phyloP scores from a whole-genome alignment of 2,113 vertebrate genomes.

The Pogona vitticeps region DNA sequence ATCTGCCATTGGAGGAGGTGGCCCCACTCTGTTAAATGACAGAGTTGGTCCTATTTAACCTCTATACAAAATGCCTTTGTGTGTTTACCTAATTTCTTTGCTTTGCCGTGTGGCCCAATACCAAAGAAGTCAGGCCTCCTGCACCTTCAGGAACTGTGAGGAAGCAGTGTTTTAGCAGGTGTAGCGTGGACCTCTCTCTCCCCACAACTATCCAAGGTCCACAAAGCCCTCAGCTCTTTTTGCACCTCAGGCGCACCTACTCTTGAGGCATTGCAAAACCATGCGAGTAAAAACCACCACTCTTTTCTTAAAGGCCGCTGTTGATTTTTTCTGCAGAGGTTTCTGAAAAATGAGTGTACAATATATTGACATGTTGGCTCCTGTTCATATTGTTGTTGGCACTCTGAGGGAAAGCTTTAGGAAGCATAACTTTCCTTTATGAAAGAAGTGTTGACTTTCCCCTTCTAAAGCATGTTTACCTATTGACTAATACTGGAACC shows the following conservation, averaged over 20 bases:
- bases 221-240: neutral
- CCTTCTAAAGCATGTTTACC: slow-evolving; percentile 28
- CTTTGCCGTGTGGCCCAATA: neutral
- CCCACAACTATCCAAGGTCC: neutral
- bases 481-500: slow-evolving; percentile 37
- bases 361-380: slow-evolving; percentile 31
- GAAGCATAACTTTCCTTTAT: slow-evolving; percentile 21
- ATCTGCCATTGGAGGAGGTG: no score
- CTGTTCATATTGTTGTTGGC: slow-evolving; percentile 23
- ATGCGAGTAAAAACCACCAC: neutral
- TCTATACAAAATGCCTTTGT: neutral
- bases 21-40: no score
- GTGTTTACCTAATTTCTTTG: neutral
- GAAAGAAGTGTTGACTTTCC: slow-evolving; percentile 33
- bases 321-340: neutral
- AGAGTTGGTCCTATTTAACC: neutral
- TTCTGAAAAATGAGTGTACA: slow-evolving; percentile 21
- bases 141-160: neutral
- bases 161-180: neutral
- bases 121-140: neutral
- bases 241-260: neutral
- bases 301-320: slow-evolving; percentile 8
- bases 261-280: neutral
- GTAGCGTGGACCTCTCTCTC: neutral
- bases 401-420: slow-evolving; percentile 21